Percentiles rank a stretch among this genome's conserved stretches.
Evolutionary conservation across 2,797 vertebrate genomes (phyloP).

Genomic region (Chloroceryle inda): DNA sequence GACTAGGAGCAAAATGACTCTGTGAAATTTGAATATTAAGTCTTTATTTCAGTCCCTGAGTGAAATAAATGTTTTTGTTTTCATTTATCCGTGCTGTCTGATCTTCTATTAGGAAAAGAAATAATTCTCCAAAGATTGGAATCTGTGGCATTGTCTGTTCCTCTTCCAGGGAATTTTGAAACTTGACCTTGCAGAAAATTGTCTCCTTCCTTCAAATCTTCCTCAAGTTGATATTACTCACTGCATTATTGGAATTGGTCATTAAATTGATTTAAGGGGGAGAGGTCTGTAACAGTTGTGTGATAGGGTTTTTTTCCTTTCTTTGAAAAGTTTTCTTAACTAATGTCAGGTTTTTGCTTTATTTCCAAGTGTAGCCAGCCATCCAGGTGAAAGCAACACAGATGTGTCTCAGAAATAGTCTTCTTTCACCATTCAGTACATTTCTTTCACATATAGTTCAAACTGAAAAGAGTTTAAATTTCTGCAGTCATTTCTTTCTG

Average conservation of each 20-base stretch:
- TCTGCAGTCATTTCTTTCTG: neutral
- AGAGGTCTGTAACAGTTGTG: neutral
- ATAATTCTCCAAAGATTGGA: neutral
- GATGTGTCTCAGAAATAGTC: neutral
- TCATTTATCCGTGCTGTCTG: neutral
- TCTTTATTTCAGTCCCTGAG: neutral
- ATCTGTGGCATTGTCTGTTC: fast-evolving
- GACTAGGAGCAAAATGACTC: neutral
- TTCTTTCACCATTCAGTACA: neutral
- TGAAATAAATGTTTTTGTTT: neutral
- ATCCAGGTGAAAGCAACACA: neutral
- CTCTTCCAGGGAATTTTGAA: neutral
- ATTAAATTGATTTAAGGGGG: neutral
- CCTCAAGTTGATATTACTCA: neutral
- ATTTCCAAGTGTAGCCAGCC: neutral
- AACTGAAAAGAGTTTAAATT: neutral
- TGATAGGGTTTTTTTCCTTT: neutral
- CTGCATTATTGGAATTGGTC: neutral
- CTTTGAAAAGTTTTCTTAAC: neutral
- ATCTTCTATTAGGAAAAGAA: neutral
- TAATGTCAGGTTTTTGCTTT: neutral
- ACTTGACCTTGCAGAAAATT: neutral
- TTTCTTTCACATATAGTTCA: neutral
- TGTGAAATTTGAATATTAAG: neutral
- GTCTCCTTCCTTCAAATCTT: neutral